Evolutionary conservation across 2,113 vertebrate species (phyloP), one percentile per base, ranked within the genome.

Genomic region (Platichthys stellatus): DNA sequence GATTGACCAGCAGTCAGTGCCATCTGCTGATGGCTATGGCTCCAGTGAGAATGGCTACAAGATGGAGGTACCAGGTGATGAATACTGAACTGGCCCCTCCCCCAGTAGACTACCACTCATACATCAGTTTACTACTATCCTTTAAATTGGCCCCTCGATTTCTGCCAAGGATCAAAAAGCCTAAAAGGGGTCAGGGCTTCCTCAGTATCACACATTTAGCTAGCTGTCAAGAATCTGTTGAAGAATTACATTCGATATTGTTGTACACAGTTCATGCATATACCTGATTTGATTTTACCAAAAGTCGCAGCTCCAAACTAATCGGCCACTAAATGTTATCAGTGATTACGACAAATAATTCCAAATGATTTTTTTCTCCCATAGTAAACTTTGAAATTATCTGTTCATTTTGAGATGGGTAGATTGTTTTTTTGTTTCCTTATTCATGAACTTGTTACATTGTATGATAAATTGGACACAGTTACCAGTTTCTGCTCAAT

Each of bases 31-130:
- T 0, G 95, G 95, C 15, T 97, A 96, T 0, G 89, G 92, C n/a
- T 95, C 96, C 40, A 94, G 96, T 0, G 96, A 97, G 79, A 97
- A 97, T 0, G 97, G 97, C n/a, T 97, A 95, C 90, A 93, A 96
- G 90, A 91, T 96, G 90, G 96, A 97, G 79, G 80, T 92, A 0
- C 92, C 94, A 0, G 93, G 89, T 14, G 96, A 97, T 2, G 96
- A 95, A 93, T 94, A 93, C 73, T 95, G 78, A 94, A 31, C 61
- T 0, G 4, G 0, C 2, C 21, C 28, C 45, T 23, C 21, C 2
- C 13, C 21, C 62, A 60, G 6, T 49, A 62, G 38, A 51, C 7
- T 14, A 2, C 12, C 56, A 8, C 56, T 13, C 6, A 5, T 5
- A 65, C n/a, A 62, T 35, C 11, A 59, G 20, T 75, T 76, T 77